Evolutionary conservation across 2,888 invertebrate genomes (phyloP), one percentile per base, ranked within the genome.

Genomic region (Lymantria dispar): DNA sequence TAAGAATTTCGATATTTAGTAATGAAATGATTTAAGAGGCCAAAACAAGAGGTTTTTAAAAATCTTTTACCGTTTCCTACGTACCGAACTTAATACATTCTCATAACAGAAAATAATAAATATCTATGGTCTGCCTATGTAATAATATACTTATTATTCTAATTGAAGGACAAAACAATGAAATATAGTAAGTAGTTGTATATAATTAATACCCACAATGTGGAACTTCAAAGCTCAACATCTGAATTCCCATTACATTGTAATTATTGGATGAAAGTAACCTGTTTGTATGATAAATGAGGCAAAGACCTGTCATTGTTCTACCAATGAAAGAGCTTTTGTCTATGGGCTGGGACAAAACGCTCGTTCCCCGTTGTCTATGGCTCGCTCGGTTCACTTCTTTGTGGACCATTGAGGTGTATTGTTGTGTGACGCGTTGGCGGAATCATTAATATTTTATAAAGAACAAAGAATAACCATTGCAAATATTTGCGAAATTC

Each of bases 231-330:
- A 64, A 68, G 65, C 65, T 62, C 64, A 75, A 76, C 70, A 68
- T 74, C 70, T 74, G 74, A 74, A 80, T 80, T 74, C 77, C 77
- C 54, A 45, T 72, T 79, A 85, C 87, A 82, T 87, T 86, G 85
- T 89, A 88, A 89, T 89, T 86, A 89, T 83, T 82, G 83, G 83
- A 86, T 88, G 89, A 89, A 87, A 89, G 89, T 90, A 83, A 85
- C 86, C 83, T 86, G 87, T 76, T 80, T 83, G 81, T 83, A 86
- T 90, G 89, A 91, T 88, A 87, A 90, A 91, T 89, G 90, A 91
- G 78, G 82, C 83, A 81, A 81, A 85, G 85, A 84, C 62, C 73
- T 77, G 60, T 78, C 77, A 87, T 90, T 90, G 89, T 90, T 77
- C 80, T 71, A 72, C 68, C 76, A 75, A 83, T 89, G 84, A 90